Conservation (phyloP, 2,113 vertebrate species). For the Rhineura floridana region DNA sequence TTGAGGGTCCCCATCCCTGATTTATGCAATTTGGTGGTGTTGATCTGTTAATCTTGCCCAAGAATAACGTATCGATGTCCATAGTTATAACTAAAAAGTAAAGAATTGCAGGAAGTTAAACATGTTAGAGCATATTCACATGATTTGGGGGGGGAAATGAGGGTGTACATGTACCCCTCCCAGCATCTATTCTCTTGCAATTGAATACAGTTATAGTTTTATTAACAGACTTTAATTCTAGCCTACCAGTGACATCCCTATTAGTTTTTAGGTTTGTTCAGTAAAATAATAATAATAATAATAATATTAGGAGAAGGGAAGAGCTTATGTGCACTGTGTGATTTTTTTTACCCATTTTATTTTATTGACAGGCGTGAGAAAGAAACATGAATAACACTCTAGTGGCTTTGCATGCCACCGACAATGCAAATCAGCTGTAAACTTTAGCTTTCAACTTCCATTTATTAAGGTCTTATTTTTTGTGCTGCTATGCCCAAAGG, state of each 20-base stretch:
- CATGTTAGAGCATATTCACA: not conserved
- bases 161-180: no score
- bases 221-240: slow-evolving; percentile 27
- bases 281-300: no score
- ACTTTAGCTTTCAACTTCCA: slow-evolving; percentile 19
- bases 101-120: not conserved
- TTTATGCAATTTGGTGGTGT: not conserved
- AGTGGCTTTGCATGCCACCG: not conserved
- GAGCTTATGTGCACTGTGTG: not conserved
- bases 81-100: not conserved
- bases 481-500: slow-evolving; percentile 5
- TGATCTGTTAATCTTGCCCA: not conserved
- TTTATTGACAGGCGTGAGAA: not conserved
- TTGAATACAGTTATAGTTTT: not conserved
- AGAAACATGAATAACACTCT: not conserved
- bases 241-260: not conserved
- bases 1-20: no score
- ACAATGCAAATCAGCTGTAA: slow-evolving; percentile 25
- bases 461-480: slow-evolving; percentile 23
- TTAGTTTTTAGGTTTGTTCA: slow-evolving; percentile 17
- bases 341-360: not conserved
- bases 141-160: not conserved
- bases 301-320: not conserved
- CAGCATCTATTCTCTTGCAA: not conserved
- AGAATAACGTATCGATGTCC: not conserved